These are phyloP conservation scores for Peromyscus leucopus DNA, from an alignment of 2,113 vertebrate genomes.

Conservation along the genomic window DNA sequence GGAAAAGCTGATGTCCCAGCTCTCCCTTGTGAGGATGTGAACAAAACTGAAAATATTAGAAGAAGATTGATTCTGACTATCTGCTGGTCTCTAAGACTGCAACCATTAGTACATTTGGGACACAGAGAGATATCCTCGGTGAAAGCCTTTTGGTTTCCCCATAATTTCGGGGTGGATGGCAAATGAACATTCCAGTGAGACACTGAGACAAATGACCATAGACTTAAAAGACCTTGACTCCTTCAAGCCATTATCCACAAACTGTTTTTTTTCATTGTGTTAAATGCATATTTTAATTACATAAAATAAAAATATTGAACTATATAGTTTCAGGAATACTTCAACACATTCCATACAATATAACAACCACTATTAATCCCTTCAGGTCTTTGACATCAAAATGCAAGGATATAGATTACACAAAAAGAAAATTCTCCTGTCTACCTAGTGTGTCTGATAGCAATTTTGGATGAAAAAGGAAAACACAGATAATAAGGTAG, in stretches of 20 bases:
- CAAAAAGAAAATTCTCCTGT: not conserved
- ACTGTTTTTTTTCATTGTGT: not conserved
- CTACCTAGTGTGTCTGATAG: not conserved
- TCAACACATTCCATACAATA: not conserved
- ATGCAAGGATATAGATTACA: not conserved
- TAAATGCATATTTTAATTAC: not conserved
- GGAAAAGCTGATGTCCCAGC: rapidly evolving
- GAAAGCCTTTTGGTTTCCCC: rapidly evolving
- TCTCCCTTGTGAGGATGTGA: not conserved
- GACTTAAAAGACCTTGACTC: not conserved
- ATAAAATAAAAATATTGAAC: conserved; percentile 29
- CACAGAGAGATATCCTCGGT: rapidly evolving
- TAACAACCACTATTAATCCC: not conserved
- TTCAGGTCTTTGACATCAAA: conserved; percentile 15
- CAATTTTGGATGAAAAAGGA: conserved; percentile 48
- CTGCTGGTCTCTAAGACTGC: rapidly evolving
- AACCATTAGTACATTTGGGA: not conserved
- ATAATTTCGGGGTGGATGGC: rapidly evolving
- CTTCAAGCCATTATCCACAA: not conserved
- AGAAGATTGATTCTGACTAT: not conserved
- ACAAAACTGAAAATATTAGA: not conserved
- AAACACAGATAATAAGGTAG: conserved; percentile 58
- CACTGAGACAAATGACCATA: not conserved
- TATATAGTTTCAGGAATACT: not conserved
- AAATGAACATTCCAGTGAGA: not conserved